A percentile compares a stretch with the other conserved stretches of the same genome.
Evolutionary conservation across 2,797 vertebrate genomes (phyloP).

Genomic region (Heliangelus exortis): DNA sequence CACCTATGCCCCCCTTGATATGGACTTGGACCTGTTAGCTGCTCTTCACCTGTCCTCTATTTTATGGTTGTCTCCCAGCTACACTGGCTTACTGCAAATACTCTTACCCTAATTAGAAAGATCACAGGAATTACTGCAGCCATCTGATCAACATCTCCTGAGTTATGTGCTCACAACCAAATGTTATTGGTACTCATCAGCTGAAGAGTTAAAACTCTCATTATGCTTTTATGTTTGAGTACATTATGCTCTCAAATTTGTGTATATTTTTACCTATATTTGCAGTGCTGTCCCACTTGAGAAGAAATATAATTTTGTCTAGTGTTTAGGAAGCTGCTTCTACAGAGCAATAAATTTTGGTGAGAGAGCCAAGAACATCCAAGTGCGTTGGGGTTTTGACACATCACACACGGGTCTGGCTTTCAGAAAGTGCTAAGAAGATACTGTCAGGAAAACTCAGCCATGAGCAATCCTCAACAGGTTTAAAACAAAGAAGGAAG

Average conservation of each 20-base stretch:
- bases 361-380: not conserved
- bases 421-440: not conserved
- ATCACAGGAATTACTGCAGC: not conserved
- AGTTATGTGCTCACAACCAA: not conserved
- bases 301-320: not conserved
- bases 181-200: not conserved
- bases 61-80: not conserved
- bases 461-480: not conserved
- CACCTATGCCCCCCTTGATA: not conserved
- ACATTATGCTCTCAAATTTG: not conserved
- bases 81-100: not conserved
- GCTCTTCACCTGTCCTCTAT: not conserved
- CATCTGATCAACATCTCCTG: not conserved
- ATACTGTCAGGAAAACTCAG: not conserved
- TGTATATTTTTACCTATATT: not conserved
- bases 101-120: not conserved
- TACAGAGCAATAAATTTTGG: not conserved
- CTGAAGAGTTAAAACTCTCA: not conserved
- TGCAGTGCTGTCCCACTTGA: not conserved
- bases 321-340: not conserved
- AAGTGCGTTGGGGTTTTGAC: not conserved
- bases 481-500: not conserved
- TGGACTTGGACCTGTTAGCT: not conserved
- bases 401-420: not conserved
- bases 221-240: not conserved